These are phyloP conservation scores for Agrotis segetum DNA, from an alignment of 2,888 invertebrate species.

Conservation along the genomic window DNA sequence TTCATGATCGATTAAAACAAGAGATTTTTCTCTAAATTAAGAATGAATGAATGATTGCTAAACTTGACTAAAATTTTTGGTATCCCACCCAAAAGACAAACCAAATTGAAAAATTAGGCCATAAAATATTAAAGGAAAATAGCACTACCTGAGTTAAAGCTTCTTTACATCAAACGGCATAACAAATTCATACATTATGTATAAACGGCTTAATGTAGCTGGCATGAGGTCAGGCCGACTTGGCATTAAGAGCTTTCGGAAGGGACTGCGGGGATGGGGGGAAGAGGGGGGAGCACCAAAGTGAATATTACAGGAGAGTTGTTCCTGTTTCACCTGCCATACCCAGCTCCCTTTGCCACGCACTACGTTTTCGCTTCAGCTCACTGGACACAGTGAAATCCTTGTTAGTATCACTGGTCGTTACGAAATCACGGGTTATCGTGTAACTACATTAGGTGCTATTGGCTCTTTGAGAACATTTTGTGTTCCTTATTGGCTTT, in stretches of 20 bases:
- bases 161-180: conserved; percentile 91
- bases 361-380: conserved; percentile 46
- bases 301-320: conserved; percentile 88
- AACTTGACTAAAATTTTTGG: neutral
- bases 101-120: conserved; percentile 58
- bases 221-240: conserved; percentile 89
- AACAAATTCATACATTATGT: conserved; percentile 91
- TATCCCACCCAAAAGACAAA: neutral
- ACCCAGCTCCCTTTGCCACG: conserved; percentile 52
- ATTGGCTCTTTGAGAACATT: conserved; percentile 47
- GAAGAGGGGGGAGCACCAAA: conserved; percentile 78
- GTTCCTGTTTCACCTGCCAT: conserved; percentile 69
- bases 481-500: conserved; percentile 51
- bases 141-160: conserved; percentile 88
- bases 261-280: conserved; percentile 75
- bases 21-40: neutral
- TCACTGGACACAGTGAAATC: conserved; percentile 53
- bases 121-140: conserved; percentile 72
- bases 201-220: conserved; percentile 90
- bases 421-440: conserved; percentile 55
- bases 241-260: conserved; percentile 90
- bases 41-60: neutral
- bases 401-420: conserved; percentile 43
- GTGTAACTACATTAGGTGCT: conserved; percentile 46
- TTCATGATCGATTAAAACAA: neutral